Evolutionary conservation across 1,140 invertebrate genomes (phyloP), one percentile per base, ranked within the genome.

Genomic region (Drosophila auraria): DNA sequence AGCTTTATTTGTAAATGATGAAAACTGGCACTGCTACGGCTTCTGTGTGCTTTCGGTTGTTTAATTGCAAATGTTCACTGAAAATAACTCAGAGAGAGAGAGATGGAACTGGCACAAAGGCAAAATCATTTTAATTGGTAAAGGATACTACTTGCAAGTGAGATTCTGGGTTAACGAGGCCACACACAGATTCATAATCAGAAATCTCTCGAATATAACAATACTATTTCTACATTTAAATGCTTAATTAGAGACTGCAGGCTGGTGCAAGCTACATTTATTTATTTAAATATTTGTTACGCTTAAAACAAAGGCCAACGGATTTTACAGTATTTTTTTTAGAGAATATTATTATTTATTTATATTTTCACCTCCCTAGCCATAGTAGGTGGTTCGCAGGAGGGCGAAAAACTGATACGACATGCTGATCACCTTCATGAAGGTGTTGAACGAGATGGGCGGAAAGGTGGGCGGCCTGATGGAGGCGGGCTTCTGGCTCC

Each of bases 401-500:
- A 90, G 61, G 0, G 87, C 87, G 49, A 90, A 90, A 54, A 90
- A 90, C 53, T 90, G 87, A 72, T 90, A 90, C 15, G 87, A 91
- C 87, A 90, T 90, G 70, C 87, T 90, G 42, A 91, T 90, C 11
- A 90, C 87, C 51, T 90, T 90, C 87, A 90, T 91, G 38, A 90
- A 90, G 14, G 87, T 90, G 9, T 91, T 80, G 11, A 90, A 86
- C 12, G 87, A 91, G 3, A 90, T 90, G 23, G 87, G 87, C 33
- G 87, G 87, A 68, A 90, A 90, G 42, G 87, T 90, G 38, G 87
- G 87, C 5, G 87, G 87, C n/a, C 87, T 56, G 30, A 90, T 90
- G 0, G 87, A 87, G 36, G 87, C 87, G 1, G 82, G 80, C 64
- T 91, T 91, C 23, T 87, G 87, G 14, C 82, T 87, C 8, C 87